A percentile compares a stretch with the other conserved stretches of the same genome.
phyloP scores from a whole-genome alignment of 1,140 invertebrate species.

The Cydia splendana region DNA sequence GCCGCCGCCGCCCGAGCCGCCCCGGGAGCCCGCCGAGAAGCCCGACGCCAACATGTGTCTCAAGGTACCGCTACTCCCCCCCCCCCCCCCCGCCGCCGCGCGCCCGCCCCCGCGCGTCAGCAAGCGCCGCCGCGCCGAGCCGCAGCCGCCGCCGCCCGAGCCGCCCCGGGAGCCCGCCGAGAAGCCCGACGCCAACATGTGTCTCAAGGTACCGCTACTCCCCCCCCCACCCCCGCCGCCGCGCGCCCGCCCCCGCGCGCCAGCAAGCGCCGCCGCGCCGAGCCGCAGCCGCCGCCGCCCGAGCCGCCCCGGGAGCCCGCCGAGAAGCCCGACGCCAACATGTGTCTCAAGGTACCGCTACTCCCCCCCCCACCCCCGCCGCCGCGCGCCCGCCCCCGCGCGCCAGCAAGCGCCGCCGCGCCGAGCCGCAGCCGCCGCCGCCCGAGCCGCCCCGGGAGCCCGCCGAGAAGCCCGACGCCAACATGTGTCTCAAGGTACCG shows the following conservation, averaged over 20 bases:
- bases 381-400: conserved; percentile 56
- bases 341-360: conserved; percentile 84
- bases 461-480: conserved; percentile 88
- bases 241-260: conserved; percentile 55
- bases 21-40: conserved; percentile 85
- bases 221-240: too few relatives aligned
- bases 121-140: conserved; percentile 68
- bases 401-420: conserved; percentile 60
- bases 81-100: conserved; percentile 54
- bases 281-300: conserved; percentile 74
- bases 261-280: conserved; percentile 64
- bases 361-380: too few relatives aligned
- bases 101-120: conserved; percentile 56
- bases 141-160: conserved; percentile 74
- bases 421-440: conserved; percentile 74
- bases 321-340: conserved; percentile 90
- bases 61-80: conserved; percentile 69
- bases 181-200: conserved; percentile 91
- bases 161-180: conserved; percentile 83
- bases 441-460: conserved; percentile 82
- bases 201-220: conserved; percentile 80
- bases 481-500: conserved; percentile 86
- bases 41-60: conserved; percentile 91
- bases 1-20: conserved; percentile 73
- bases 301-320: conserved; percentile 82